Evolutionary conservation across 1,140 invertebrate species (phyloP).

Genomic region (Tetramorium simillimum): DNA sequence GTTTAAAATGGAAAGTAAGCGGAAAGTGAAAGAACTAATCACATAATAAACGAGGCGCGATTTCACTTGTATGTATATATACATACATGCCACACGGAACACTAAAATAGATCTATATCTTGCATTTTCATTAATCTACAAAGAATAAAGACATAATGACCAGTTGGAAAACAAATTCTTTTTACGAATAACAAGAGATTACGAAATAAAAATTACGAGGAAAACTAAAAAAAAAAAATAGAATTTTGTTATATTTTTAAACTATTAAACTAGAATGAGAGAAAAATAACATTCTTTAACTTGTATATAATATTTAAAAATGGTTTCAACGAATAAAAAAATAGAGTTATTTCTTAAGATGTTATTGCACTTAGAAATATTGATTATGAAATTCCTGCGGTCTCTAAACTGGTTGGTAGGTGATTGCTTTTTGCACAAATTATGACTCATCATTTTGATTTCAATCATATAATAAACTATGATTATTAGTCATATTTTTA

Average conservation of each 20-base stretch:
- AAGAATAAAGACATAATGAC: conserved; percentile 1
- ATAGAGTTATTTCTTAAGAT: no score
- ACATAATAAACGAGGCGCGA: conserved; percentile 37
- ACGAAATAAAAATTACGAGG: neutral
- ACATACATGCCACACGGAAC: neutral
- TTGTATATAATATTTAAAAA: neutral
- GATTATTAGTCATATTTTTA: no score
- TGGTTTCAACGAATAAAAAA: neutral
- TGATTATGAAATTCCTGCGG: neutral
- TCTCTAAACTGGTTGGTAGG: no score
- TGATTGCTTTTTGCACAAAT: no score
- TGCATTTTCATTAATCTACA: neutral
- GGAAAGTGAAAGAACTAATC: conserved; percentile 73
- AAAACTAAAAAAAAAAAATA: neutral
- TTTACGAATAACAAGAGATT: neutral
- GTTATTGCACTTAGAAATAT: neutral
- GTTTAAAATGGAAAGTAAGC: conserved; percentile 71
- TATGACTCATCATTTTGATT: no score
- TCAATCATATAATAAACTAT: no score
- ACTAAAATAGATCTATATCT: conserved; percentile 23
- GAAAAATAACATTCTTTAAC: neutral
- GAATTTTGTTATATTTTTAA: neutral
- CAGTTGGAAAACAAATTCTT: neutral
- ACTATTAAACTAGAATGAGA: neutral
- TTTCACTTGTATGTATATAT: conserved; percentile 58